phyloP scores from a whole-genome alignment of 2,888 invertebrate species.

The Harpagoxenus sublaevis region DNA sequence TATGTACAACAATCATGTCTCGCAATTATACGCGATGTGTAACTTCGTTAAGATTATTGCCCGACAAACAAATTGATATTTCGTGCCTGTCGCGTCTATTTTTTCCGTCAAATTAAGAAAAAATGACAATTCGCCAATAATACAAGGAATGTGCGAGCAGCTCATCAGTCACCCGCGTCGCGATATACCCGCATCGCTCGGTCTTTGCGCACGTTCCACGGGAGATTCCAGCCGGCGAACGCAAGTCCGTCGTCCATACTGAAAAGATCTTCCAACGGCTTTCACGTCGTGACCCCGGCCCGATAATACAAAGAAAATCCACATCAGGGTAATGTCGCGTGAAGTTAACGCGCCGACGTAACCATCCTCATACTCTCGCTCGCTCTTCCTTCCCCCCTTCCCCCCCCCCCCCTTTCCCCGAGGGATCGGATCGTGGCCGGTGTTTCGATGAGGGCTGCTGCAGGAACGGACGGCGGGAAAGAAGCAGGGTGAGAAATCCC shows the following conservation, averaged over 20 bases:
- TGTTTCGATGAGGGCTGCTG: conserved; percentile 41
- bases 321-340: conserved; percentile 81
- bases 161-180: conserved; percentile 52
- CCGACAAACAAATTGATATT: conserved; percentile 1
- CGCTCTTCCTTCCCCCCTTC: background rate
- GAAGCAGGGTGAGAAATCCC: conserved; percentile 53
- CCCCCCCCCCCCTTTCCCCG: background rate
- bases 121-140: conserved; percentile 51
- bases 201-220: conserved; percentile 55
- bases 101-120: conserved; percentile 24
- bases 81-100: background rate
- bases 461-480: conserved; percentile 27
- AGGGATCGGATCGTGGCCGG: conserved; percentile 44
- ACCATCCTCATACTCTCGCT: background rate
- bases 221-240: conserved; percentile 58
- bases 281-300: conserved; percentile 33
- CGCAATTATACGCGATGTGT: background rate
- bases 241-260: conserved; percentile 56
- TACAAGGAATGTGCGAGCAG: conserved; percentile 39
- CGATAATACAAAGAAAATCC: conserved; percentile 75
- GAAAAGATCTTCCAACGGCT: conserved; percentile 49
- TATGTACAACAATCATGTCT: background rate
- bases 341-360: conserved; percentile 68
- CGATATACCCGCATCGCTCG: conserved; percentile 33
- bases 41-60: background rate